phyloP scores from a whole-genome alignment of 2,113 vertebrate genomes.

The Empidonax alnorum region DNA sequence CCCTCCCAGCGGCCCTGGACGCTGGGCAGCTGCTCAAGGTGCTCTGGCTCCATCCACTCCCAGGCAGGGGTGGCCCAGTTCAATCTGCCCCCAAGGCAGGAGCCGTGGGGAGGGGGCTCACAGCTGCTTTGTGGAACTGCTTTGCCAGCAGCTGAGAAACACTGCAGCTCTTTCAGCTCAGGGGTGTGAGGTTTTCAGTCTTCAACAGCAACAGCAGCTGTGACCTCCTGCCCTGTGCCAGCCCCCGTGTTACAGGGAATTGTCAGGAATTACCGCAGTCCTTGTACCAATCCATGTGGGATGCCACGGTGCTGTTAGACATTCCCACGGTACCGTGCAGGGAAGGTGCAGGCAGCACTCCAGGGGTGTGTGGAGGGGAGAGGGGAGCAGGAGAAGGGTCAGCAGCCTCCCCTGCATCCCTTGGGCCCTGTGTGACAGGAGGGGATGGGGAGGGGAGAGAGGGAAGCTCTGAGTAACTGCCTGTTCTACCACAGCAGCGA shows the following conservation, averaged over 20 bases:
- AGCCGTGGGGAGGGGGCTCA: background rate
- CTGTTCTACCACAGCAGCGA: constrained; percentile 59
- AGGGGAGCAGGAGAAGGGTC: background rate
- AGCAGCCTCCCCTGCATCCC: background rate
- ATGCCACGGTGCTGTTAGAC: background rate
- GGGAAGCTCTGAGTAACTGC: background rate
- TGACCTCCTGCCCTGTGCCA: background rate
- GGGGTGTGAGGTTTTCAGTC: background rate
- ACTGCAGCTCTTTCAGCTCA: background rate
- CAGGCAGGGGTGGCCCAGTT: background rate
- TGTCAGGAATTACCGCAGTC: background rate
- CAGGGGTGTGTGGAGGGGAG: no score
- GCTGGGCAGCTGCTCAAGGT: background rate
- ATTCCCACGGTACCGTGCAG: background rate
- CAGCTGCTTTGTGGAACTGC: background rate
- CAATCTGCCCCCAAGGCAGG: background rate
- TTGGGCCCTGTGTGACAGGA: background rate
- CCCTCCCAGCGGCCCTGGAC: background rate
- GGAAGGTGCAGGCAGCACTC: fast-evolving
- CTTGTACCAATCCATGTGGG: background rate
- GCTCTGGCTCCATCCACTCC: background rate
- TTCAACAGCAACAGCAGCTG: constrained; percentile 64
- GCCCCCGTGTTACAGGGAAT: background rate
- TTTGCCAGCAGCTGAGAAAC: background rate
- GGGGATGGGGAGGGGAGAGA: background rate